phyloP scores from a whole-genome alignment of 2,888 invertebrate species.

The Ceriagrion tenellum region DNA sequence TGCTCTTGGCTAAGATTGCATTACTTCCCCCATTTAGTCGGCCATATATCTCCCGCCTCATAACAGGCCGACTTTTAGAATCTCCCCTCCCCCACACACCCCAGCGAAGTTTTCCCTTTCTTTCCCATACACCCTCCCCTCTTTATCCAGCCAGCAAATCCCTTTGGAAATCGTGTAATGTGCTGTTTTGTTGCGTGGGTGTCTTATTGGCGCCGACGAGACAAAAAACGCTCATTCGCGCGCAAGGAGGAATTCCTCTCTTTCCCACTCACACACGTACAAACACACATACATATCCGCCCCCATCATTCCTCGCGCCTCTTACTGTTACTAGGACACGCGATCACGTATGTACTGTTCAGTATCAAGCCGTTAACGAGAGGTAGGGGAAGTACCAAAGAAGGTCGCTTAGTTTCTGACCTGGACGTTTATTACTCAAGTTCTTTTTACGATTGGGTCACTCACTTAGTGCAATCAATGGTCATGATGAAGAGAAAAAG shows the following conservation, averaged over 20 bases:
- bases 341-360: not conserved
- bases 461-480: not conserved
- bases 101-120: not conserved
- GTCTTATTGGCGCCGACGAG: slow-evolving; percentile 28
- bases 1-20: slow-evolving; percentile 36
- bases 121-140: not conserved
- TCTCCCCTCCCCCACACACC: not conserved
- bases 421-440: not conserved
- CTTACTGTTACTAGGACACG: slow-evolving; percentile 5
- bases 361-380: not conserved
- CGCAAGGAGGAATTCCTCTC: not conserved
- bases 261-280: not conserved
- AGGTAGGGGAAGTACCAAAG: not conserved
- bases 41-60: slow-evolving; percentile 26
- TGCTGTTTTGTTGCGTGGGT: slow-evolving; percentile 5
- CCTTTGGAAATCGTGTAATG: not conserved
- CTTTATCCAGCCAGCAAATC: not conserved
- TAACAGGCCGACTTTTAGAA: slow-evolving; percentile 8
- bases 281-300: not conserved
- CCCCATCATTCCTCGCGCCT: not conserved
- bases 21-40: slow-evolving; percentile 20
- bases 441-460: not conserved
- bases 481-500: not conserved
- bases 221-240: not conserved
- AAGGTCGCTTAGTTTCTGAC: not conserved